Conservation (phyloP, 2,113 vertebrate species). For the Chlorodrepanis virens region DNA sequence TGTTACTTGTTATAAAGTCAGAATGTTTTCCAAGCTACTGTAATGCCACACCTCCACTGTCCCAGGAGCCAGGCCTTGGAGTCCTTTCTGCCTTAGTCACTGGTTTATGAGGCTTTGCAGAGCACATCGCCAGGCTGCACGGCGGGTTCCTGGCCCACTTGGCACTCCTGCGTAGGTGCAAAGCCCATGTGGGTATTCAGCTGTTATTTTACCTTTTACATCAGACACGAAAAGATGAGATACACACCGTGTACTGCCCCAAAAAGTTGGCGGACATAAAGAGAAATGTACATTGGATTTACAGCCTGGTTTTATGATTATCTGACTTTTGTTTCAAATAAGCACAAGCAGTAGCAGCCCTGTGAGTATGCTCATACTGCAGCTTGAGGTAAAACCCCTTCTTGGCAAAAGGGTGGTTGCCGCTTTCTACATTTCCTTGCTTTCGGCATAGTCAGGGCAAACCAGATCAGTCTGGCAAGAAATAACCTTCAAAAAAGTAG, state of each 20-base stretch:
- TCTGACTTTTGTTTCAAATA: background rate
- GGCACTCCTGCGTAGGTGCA: background rate
- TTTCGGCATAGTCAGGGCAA: background rate
- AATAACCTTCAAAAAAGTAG: background rate
- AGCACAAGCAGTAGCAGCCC: background rate
- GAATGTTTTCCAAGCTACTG: slow-evolving; percentile 73
- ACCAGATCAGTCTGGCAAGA: background rate
- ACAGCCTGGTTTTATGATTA: background rate
- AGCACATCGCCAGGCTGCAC: background rate
- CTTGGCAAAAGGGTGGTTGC: background rate
- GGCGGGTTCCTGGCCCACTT: background rate
- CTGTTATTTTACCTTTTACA: background rate
- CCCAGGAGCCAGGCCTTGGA: slow-evolving; percentile 55
- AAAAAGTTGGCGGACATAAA: background rate
- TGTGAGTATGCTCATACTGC: background rate
- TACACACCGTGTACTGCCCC: fast-evolving
- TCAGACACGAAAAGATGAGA: background rate
- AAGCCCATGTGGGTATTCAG: background rate
- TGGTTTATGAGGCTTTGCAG: slow-evolving; percentile 50
- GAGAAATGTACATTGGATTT: background rate
- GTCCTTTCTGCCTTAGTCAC: slow-evolving; percentile 57
- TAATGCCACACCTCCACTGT: slow-evolving; percentile 55
- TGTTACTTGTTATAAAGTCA: slow-evolving; percentile 72
- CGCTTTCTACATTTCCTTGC: background rate
- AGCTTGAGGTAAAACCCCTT: slow-evolving; percentile 30